Base-by-base conservation (phyloP, 2,888 invertebrate species). In the Ectropis crepuscularia region DNA sequence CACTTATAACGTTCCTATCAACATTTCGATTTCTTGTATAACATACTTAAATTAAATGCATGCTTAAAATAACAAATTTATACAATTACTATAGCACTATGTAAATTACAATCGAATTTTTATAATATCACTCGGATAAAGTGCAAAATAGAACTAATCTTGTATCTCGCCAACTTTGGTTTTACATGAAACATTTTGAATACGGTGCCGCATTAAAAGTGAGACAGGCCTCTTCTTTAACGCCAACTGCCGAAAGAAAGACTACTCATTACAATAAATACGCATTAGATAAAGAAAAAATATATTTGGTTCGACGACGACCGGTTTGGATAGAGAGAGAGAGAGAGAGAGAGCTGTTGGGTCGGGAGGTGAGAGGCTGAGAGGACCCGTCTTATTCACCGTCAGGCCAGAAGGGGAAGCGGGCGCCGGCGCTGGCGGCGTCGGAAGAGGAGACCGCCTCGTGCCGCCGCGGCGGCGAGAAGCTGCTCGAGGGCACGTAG, bases 121-220 rank as follows among this genome's bases (percentile, higher is more conserved):
- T 12, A 59, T 50, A 46, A 55, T 28, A 66, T 66, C 61, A 48
- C 57, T 55, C 65, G 6, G 7, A 41, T 38, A 12, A 42, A 46
- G 58, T 47, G 41, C 62, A 62, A 55, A 57, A 37, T 67, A 57
- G 48, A 60, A 60, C 63, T 67, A 63, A 58, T 69, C 63, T 67
- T 72, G 68, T 73, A 74, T 74, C 76, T 76, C 75, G 79, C 74
- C 70, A 75, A 72, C 71, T 76, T 73, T 73, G 73, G 70, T 72
- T 77, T 85, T 84, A 91, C 89, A 89, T 89, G 78, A 85, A 89
- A 74, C 89, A 89, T 81, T 91, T 91, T n/a, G 90, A 88, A 78
- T 89, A 90, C 12, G 87, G 78, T 45, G 85, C 83, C 61, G 86
- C 85, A 69, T 89, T 91, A 43, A 87, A 81, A 58, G 89, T 76